phyloP scores from a whole-genome alignment of 2,797 vertebrate species.

The Lates japonicus region DNA sequence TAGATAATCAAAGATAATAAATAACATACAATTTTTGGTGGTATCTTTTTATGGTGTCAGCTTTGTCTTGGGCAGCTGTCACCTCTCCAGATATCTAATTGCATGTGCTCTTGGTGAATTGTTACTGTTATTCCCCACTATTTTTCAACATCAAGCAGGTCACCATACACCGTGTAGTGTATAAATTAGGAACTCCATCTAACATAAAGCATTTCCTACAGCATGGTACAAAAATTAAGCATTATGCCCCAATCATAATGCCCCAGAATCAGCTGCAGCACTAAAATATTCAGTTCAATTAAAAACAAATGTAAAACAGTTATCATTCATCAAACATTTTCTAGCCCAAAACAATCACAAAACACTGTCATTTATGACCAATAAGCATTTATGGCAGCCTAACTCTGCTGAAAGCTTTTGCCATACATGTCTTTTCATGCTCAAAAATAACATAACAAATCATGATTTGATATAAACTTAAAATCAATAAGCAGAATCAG shows the following conservation, averaged over 20 bases:
- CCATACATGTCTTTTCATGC: not conserved
- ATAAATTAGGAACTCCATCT: no score
- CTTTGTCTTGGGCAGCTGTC: constrained; percentile 11
- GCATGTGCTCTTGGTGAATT: constrained; percentile 1
- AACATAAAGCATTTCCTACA: constrained; percentile 6
- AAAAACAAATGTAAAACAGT: not conserved
- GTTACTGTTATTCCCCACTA: not conserved
- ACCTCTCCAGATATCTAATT: constrained; percentile 7
- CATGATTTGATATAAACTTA: not conserved
- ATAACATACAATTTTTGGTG: not conserved
- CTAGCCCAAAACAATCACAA: not conserved
- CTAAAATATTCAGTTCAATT: not conserved
- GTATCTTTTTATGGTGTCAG: not conserved
- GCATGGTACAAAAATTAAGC: not conserved
- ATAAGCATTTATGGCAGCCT: not conserved
- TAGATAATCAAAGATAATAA: constrained; percentile 1
- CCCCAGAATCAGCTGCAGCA: not conserved
- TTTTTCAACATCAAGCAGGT: not conserved
- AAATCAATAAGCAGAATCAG: not conserved
- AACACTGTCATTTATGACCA: not conserved
- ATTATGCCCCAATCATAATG: not conserved
- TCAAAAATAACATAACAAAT: not conserved
- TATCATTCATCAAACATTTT: not conserved
- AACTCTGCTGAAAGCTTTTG: not conserved
- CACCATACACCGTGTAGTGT: no score